Conservation (phyloP, 2,113 vertebrate genomes). For the Lamprologus lemairii region DNA sequence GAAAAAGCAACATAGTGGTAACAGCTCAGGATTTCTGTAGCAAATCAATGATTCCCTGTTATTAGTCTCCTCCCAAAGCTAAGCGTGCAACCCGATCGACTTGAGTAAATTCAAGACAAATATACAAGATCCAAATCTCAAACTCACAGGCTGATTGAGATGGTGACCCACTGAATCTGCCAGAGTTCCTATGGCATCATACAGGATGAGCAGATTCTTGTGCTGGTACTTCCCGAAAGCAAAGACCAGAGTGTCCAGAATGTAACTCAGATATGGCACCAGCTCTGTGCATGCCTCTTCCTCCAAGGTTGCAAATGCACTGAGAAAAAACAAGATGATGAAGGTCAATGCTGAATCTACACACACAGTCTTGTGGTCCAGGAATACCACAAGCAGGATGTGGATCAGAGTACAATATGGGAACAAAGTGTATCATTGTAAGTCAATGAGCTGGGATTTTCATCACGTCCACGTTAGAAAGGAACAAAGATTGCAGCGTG, state of each 20-base stretch:
- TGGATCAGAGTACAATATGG: constrained; percentile 48
- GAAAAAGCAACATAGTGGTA: neutral
- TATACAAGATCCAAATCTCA: neutral
- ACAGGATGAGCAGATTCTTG: constrained; percentile 94
- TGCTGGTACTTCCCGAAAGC: constrained; percentile 96
- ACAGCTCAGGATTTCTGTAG: neutral
- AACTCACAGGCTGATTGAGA: constrained; percentile 86
- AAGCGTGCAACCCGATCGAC: neutral
- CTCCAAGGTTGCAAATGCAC: constrained; percentile 92
- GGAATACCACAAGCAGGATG: neutral
- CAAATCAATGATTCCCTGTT: neutral
- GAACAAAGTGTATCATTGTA: constrained; percentile 57
- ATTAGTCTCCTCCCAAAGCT: neutral
- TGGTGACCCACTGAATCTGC: constrained; percentile 95
- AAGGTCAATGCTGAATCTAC: neutral
- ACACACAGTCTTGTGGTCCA: neutral
- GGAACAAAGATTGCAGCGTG: neutral
- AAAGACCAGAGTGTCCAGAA: constrained; percentile 91
- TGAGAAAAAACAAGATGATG: constrained; percentile 20
- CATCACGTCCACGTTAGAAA: constrained; percentile 36
- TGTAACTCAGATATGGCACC: constrained; percentile 93
- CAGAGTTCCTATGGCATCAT: constrained; percentile 91
- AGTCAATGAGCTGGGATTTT: constrained; percentile 56
- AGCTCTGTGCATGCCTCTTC: constrained; percentile 94
- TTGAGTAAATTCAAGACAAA: neutral